These are phyloP conservation scores for Enteromius anoplus DNA, from an alignment of 2,797 vertebrate species.

Conservation along the genomic window DNA sequence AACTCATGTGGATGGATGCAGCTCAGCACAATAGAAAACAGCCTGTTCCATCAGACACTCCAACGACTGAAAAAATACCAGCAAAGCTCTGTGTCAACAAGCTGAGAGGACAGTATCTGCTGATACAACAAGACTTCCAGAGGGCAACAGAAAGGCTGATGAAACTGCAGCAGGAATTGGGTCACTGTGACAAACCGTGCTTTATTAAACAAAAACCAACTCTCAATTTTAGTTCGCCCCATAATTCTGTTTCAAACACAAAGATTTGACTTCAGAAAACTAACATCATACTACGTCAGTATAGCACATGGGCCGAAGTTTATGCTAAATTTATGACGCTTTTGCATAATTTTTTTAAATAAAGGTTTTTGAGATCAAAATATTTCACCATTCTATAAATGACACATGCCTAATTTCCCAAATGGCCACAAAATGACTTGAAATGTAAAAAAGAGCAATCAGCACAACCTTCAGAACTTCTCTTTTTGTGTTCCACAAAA, in stretches of 20 bases:
- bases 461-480: slow-evolving; percentile 5
- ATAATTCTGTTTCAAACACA: background rate
- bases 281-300: background rate
- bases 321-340: background rate
- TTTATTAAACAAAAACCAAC: slow-evolving; percentile 37
- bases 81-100: slow-evolving; percentile 74
- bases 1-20: slow-evolving; percentile 74
- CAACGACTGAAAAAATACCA: slow-evolving; percentile 72
- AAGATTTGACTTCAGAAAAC: background rate
- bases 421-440: background rate
- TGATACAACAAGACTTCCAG: slow-evolving; percentile 67
- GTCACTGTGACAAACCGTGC: slow-evolving; percentile 47
- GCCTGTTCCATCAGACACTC: slow-evolving; percentile 58
- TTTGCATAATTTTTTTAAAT: background rate
- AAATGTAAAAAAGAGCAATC: background rate
- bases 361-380: background rate
- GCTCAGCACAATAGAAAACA: slow-evolving; percentile 68
- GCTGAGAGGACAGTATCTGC: slow-evolving; percentile 74
- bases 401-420: background rate
- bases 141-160: slow-evolving; percentile 54
- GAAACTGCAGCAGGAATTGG: slow-evolving; percentile 42
- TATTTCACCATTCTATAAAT: background rate
- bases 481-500: slow-evolving; percentile 2
- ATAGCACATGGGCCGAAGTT: background rate
- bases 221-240: slow-evolving; percentile 6